Percentiles rank a stretch among this genome's conserved stretches.
phyloP scores from a whole-genome alignment of 2,797 vertebrate genomes.

The Brachyrhaphis roseni region DNA sequence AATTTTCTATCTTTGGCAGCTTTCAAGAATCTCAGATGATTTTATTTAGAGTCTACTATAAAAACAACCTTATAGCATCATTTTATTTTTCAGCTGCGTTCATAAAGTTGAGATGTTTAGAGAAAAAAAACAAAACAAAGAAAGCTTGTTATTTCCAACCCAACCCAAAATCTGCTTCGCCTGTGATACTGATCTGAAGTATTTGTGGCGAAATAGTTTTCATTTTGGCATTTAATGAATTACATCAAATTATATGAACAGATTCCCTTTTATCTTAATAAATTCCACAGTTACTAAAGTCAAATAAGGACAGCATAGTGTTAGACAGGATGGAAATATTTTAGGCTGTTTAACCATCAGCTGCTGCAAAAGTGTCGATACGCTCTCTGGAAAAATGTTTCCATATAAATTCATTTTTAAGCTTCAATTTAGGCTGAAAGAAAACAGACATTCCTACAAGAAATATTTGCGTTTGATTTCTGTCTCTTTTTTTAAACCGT shows the following conservation, averaged over 20 bases:
- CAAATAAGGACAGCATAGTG: neutral
- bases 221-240: neutral
- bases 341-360: neutral
- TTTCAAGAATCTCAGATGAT: neutral
- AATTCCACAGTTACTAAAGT: neutral
- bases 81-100: neutral
- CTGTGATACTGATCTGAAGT: neutral
- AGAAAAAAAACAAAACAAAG: neutral
- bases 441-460: neutral
- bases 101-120: neutral
- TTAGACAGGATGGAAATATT: neutral
- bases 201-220: neutral
- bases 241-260: neutral
- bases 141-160: neutral
- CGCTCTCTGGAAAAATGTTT: neutral
- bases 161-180: neutral
- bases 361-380: neutral
- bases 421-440: neutral
- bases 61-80: neutral
- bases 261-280: neutral
- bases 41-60: neutral
- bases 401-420: neutral
- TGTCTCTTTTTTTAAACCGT: neutral
- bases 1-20: neutral
- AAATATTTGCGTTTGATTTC: neutral